Conservation (phyloP, 2,797 vertebrate genomes). For the Loris lydekkerianus region DNA sequence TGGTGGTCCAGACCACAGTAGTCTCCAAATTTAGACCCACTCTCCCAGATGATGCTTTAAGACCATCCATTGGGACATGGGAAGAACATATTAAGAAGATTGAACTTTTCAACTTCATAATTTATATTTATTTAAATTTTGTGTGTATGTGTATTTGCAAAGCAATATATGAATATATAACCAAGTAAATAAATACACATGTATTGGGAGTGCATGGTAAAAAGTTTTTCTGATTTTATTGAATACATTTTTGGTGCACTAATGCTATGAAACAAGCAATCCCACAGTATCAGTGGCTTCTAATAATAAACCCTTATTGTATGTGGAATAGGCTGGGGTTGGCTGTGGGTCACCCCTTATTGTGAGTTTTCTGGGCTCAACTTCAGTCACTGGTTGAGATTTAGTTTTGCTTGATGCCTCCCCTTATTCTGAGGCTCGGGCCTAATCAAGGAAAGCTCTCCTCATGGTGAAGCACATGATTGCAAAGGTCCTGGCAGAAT, state of each 20-base stretch:
- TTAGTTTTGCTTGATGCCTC: background rate
- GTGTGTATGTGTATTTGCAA: background rate
- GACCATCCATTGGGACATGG: background rate
- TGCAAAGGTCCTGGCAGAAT: background rate
- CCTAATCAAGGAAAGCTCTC: background rate
- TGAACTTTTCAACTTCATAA: background rate
- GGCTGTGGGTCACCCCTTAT: background rate
- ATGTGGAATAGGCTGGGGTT: background rate
- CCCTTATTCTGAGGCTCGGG: background rate
- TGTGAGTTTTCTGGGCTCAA: conserved; percentile 15
- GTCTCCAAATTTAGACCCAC: background rate
- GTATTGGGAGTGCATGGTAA: background rate
- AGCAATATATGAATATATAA: background rate
- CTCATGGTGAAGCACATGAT: background rate
- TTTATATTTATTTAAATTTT: background rate
- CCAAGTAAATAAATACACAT: background rate
- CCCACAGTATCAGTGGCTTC: background rate
- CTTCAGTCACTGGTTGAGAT: background rate
- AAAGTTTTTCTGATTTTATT: background rate
- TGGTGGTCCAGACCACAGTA: background rate
- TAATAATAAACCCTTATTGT: background rate
- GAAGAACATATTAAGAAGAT: background rate
- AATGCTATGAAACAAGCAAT: background rate
- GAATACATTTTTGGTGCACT: background rate
- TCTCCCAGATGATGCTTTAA: background rate